Conservation (phyloP, 1,140 invertebrate genomes). For the Cardiocondyla obscurior region DNA sequence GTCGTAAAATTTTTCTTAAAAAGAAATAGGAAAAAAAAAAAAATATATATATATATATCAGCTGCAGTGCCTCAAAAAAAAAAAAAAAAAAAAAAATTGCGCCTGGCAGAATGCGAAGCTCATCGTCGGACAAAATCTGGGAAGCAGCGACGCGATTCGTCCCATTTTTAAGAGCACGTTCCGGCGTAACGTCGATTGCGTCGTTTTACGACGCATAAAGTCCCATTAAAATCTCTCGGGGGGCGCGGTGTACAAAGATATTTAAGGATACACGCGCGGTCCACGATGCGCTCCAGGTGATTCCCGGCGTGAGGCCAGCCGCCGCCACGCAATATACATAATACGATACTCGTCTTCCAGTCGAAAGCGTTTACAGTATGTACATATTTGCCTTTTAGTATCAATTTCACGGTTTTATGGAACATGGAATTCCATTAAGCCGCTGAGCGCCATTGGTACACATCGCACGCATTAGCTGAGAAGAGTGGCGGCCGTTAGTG, state of each 20-base stretch:
- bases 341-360: constrained; percentile 47
- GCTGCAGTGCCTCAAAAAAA: neutral
- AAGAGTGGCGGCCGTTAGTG: constrained; percentile 48
- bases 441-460: constrained; percentile 44
- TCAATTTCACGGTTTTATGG: constrained; percentile 55
- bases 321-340: constrained; percentile 37
- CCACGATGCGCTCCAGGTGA: constrained; percentile 29
- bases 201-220: constrained; percentile 20
- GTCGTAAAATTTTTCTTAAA: neutral
- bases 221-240: constrained; percentile 8
- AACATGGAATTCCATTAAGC: constrained; percentile 57
- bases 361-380: constrained; percentile 44
- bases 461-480: constrained; percentile 43
- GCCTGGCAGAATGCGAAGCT: neutral
- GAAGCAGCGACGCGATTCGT: neutral
- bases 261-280: constrained; percentile 34
- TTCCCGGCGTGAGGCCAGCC: constrained; percentile 28
- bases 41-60: neutral
- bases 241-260: neutral
- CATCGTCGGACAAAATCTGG: neutral
- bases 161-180: neutral
- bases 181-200: constrained; percentile 3
- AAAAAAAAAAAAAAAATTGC: no score
- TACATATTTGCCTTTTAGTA: constrained; percentile 53
- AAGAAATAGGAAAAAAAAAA: neutral